phyloP scores from a whole-genome alignment of 2,113 vertebrate species.

The Zootoca vivipara region DNA sequence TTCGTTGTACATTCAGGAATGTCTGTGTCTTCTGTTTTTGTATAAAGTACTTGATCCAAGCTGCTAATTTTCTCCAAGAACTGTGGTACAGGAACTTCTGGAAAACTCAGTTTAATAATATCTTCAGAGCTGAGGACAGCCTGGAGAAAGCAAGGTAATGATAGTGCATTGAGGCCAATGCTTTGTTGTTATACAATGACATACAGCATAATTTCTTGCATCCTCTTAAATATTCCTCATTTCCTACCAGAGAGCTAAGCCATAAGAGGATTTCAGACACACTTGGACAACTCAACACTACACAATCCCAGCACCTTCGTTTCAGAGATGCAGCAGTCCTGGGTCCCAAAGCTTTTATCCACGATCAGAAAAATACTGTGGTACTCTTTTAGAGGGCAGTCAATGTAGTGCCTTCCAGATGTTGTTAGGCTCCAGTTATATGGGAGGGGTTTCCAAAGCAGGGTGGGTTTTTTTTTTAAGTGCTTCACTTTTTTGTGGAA shows the following conservation, averaged over 20 bases:
- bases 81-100: constrained; percentile 58
- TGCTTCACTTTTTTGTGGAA: too few relatives aligned
- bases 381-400: not conserved
- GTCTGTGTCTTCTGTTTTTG: constrained; percentile 41
- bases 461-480: too few relatives aligned
- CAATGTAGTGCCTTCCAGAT: too few relatives aligned
- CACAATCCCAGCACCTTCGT: too few relatives aligned
- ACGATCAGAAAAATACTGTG: not conserved
- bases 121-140: constrained; percentile 54
- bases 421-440: too few relatives aligned
- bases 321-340: not conserved
- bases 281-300: not conserved
- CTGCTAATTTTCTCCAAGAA: constrained; percentile 53
- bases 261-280: not conserved
- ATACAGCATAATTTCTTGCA: not conserved
- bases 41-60: constrained; percentile 59
- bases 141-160: constrained; percentile 53
- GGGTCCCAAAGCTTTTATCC: not conserved
- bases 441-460: too few relatives aligned
- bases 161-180: not conserved
- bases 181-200: not conserved
- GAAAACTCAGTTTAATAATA: constrained; percentile 70
- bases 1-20: constrained; percentile 39
- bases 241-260: not conserved
- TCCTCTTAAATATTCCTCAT: too few relatives aligned